Conservation (phyloP, 2,888 invertebrate genomes). For the Aporophyla lueneburgensis region DNA sequence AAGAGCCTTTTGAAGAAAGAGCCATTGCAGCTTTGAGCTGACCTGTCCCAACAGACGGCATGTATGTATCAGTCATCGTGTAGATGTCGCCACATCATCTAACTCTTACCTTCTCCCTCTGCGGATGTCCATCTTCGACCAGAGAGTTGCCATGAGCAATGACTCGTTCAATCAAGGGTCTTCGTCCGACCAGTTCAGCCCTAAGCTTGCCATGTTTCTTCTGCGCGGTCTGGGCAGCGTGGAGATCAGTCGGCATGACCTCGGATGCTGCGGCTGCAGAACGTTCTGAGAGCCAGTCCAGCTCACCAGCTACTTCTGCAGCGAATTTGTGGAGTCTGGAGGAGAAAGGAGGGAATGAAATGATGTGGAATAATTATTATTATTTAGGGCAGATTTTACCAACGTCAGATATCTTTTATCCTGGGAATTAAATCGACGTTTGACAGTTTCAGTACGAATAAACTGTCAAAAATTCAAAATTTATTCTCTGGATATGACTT, state of each 20-base stretch:
- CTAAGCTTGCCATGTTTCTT: conserved; percentile 98
- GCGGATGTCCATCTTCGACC: conserved; percentile 95
- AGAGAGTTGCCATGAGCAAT: conserved; percentile 94
- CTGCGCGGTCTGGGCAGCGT: conserved; percentile 97
- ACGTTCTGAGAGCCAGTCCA: conserved; percentile 98
- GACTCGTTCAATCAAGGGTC: conserved; percentile 96
- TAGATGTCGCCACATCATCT: neutral
- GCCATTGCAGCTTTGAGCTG: too few relatives aligned
- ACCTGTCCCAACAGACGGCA: too few relatives aligned
- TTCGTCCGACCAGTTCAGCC: conserved; percentile 96
- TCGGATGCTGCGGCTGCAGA: conserved; percentile 94
- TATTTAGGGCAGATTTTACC: too few relatives aligned
- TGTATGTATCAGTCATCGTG: too few relatives aligned
- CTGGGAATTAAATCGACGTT: too few relatives aligned
- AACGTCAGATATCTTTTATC: too few relatives aligned
- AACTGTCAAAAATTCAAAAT: too few relatives aligned
- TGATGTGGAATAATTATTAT: too few relatives aligned
- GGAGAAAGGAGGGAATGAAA: too few relatives aligned
- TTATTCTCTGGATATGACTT: too few relatives aligned
- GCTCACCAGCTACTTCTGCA: conserved; percentile 97
- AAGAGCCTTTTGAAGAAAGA: too few relatives aligned
- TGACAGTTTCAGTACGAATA: too few relatives aligned
- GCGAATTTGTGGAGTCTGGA: conserved; percentile 96
- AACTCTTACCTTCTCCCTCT: conserved; percentile 92
- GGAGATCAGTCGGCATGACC: conserved; percentile 95